Percentiles rank a stretch among this genome's conserved stretches.
Evolutionary conservation across 2,113 vertebrate genomes (phyloP).

Genomic region (Deroptyus accipitrinus): DNA sequence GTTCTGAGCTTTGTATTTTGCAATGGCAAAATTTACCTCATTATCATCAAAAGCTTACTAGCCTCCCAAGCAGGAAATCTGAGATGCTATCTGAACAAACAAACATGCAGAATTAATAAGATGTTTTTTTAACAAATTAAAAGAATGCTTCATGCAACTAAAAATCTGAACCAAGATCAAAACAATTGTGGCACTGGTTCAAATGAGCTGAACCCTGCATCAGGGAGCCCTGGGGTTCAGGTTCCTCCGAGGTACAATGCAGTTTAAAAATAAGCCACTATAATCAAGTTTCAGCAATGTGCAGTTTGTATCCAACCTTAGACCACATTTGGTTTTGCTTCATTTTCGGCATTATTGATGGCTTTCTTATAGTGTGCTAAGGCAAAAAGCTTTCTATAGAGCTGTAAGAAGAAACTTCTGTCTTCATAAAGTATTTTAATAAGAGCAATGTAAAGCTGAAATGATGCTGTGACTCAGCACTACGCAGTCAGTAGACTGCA

Average conservation of each 20-base stretch:
- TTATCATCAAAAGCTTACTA: slow-evolving; percentile 55
- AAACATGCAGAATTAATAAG: slow-evolving; percentile 24
- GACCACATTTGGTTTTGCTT: background rate
- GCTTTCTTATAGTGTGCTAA: background rate
- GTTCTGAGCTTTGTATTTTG: slow-evolving; percentile 35
- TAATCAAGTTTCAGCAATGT: background rate
- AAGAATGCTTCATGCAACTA: background rate
- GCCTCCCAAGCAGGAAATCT: slow-evolving; percentile 44
- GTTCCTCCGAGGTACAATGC: background rate
- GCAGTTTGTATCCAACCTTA: background rate
- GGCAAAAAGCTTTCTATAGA: background rate
- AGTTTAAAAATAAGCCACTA: background rate
- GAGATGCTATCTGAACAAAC: slow-evolving; percentile 42
- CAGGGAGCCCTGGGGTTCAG: background rate
- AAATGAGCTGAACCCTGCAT: background rate
- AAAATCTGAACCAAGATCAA: background rate
- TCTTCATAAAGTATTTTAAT: background rate
- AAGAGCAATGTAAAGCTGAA: background rate
- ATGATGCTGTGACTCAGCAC: background rate
- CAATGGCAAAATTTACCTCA: slow-evolving; percentile 39
- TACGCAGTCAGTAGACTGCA: background rate
- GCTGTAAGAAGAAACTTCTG: background rate
- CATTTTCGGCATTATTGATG: background rate
- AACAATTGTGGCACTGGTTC: background rate
- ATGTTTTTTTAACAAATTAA: slow-evolving; percentile 35